Base-by-base conservation (phyloP, 1,140 invertebrate genomes). In the Drosophila nikananu region DNA sequence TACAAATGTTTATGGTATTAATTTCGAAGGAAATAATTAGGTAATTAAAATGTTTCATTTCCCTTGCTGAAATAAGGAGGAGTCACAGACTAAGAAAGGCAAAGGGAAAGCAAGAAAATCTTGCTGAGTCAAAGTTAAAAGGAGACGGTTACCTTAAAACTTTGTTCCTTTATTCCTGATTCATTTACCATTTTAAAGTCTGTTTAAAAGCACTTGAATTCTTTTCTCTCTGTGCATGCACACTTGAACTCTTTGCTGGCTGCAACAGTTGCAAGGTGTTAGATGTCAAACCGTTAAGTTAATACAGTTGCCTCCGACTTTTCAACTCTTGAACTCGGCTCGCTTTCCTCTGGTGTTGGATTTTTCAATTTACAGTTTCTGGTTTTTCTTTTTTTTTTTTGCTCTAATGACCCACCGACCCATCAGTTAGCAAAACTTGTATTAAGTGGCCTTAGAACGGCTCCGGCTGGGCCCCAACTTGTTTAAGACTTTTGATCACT, bases 251-350 rank as follows among this genome's bases (percentile, higher is more conserved):
- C 41, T 32, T 25, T 41, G 49, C 17, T 21, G 37, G 49, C 55
- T 30, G 73, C 57, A 57, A 60, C 75, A 55, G 41, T 68, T 49
- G 63, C 76, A 57, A 78, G 83, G 72, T 65, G 64, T 83, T 66
- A 49, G 81, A 80, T 87, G 84, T 84, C 84, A 87, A 79, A 87
- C 83, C 65, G 81, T 76, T 89, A 87, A 87, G 77, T 89, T 84
- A 87, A 90, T 87, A 76, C 86, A 76, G 80, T 73, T 71, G 63
- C 65, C 87, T 80, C 72, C 59, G 84, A 87, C 80, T 87, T 87
- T 70, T 70, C 58, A 81, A 84, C 73, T 89, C 70, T 71, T 62
- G 76, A 84, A 78, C 76, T 65, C 79, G 52, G 70, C 80, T 71
- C 59, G 51, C 46, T 60, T 86, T 67, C 54, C 41, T 21, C 32